Evolutionary conservation across 2,797 vertebrate species (phyloP).

Genomic region (Anniella stebbinsi): DNA sequence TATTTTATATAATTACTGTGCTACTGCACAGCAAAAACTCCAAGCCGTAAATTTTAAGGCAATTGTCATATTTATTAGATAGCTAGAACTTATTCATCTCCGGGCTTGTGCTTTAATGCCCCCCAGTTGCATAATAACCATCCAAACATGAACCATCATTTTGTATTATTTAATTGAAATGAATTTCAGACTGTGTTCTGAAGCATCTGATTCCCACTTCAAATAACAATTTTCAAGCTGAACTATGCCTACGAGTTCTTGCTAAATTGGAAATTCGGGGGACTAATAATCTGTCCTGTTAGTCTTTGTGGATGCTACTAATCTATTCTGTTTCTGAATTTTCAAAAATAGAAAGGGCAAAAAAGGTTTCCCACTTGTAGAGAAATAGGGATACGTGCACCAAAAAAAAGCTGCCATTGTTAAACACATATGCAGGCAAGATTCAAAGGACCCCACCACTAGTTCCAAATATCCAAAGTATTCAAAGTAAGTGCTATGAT

Average conservation of each 20-base stretch:
- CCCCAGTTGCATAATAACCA: conserved; percentile 26
- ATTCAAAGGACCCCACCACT: background rate
- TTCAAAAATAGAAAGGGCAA: conserved; percentile 17
- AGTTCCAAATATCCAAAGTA: background rate
- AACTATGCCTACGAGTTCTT: conserved; percentile 33
- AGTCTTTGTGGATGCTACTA: conserved; percentile 23
- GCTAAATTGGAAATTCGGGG: conserved; percentile 24
- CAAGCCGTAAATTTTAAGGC: conserved; percentile 6
- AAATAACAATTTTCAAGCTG: conserved; percentile 21
- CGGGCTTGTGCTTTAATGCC: background rate
- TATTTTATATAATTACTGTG: conserved; percentile 4
- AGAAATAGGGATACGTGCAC: background rate
- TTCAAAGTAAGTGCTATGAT: background rate
- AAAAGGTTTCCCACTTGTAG: conserved; percentile 33
- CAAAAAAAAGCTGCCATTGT: background rate
- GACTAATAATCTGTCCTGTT: conserved; percentile 24
- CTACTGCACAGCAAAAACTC: conserved; percentile 6
- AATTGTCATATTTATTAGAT: conserved; percentile 23
- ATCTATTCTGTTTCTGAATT: conserved; percentile 26
- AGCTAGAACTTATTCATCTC: background rate
- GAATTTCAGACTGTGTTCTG: conserved; percentile 24
- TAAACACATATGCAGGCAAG: background rate
- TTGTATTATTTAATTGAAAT: conserved; percentile 31
- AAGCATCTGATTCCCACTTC: conserved; percentile 16
- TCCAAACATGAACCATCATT: background rate